Evolutionary conservation across 2,113 vertebrate species (phyloP), one percentile per base, ranked within the genome.

Genomic region (Hydrochoerus hydrochaeris): DNA sequence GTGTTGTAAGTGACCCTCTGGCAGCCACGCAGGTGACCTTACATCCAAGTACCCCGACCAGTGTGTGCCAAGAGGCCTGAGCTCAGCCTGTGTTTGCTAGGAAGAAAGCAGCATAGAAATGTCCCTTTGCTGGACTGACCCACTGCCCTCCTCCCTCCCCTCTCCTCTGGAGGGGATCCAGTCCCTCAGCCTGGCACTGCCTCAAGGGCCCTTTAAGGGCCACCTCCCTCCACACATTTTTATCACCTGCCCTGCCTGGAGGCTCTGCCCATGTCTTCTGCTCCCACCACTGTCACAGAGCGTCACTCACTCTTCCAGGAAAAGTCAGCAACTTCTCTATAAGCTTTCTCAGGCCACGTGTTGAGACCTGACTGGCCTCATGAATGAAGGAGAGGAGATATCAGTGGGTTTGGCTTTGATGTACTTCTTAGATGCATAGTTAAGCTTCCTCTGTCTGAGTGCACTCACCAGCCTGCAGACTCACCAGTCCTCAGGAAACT

Each of bases 401-500:
- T 41, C 57, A 5, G 7, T 32, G 38, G 28, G 38, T n/a, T 83
- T 62, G 73, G 19, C 80, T 35, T 54, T 46, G 41, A 24, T 19
- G 44, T 30, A 13, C n/a, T 38, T 38, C 24, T 71, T 52, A 38
- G 54, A 32, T 13, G 46, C 1, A 32, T 87, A 12, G 24, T 16
- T 2, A 9, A 63, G 20, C 49, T 30, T 17, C 1, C 8, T 2
- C 2, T 0, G 0, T 0, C 0, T 1, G 3, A 3, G 52, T 30
- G 62, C 38, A 30, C 26, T 41, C 30, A 4, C 30, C 8, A 1
- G 0, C 28, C 11, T 16, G 6, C 26, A 49, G 13, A 9, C 24
- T 8, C 30, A 3, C 6, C 17, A 32, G 2, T 24, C 57, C n/a
- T 58, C 49, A 30, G 24, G 58, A 0, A 1, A 13, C 30, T 24